phyloP scores from a whole-genome alignment of 1,140 invertebrate species.

The Idris sp. region DNA sequence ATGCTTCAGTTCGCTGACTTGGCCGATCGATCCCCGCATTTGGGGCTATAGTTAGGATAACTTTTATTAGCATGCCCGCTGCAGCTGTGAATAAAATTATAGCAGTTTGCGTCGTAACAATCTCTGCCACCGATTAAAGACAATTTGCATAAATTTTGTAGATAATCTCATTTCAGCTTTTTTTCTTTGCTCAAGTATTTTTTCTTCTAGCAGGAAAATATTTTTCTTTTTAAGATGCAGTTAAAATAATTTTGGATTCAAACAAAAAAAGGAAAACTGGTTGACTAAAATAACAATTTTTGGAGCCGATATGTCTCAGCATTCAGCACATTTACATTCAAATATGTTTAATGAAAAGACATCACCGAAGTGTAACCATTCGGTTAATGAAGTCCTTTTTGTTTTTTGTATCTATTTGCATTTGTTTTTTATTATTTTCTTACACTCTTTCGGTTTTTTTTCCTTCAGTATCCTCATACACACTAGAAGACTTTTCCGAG shows the following conservation, averaged over 20 bases:
- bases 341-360: conserved; percentile 60
- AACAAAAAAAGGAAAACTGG: too few species aligned
- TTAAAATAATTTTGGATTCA: too few species aligned
- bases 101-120: conserved; percentile 5
- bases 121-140: conserved; percentile 3
- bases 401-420: conserved; percentile 17
- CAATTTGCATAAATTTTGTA: too few species aligned
- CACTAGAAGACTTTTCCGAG: conserved; percentile 29
- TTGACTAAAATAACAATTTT: too few species aligned
- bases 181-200: too few species aligned
- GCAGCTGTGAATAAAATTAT: conserved; percentile 18
- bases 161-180: too few species aligned
- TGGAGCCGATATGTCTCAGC: too few species aligned
- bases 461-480: conserved; percentile 2
- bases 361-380: conserved; percentile 41
- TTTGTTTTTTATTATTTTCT: conserved; percentile 1
- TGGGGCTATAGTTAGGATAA: conserved; percentile 17
- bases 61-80: conserved; percentile 23
- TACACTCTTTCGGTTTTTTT: conserved; percentile 7
- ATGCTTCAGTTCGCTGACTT: conserved; percentile 47
- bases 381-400: conserved; percentile 51
- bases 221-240: too few species aligned
- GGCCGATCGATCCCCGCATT: conserved; percentile 38
- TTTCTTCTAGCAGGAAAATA: too few species aligned
- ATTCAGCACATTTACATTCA: conserved; percentile 55